Base-by-base conservation (phyloP, 2,888 invertebrate genomes). In the Agrotis exclamationis region DNA sequence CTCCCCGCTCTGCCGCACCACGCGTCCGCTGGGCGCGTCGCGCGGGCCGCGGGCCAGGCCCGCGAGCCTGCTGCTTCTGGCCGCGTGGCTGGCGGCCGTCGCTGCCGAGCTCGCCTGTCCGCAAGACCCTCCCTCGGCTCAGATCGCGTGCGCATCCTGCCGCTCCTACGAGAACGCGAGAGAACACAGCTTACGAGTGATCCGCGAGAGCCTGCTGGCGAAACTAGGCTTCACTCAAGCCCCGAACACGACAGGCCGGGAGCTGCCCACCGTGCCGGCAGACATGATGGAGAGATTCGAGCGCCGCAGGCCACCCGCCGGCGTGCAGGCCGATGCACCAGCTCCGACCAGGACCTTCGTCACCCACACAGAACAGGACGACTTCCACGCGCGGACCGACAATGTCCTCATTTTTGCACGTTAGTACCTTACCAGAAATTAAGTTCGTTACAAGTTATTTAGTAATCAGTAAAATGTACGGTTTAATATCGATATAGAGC, bases 371-470 rank as follows among this genome's bases (percentile, higher is more conserved):
- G 97, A 92, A 96, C 97, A 91, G 80, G 97, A 97, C 88, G 97
- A 97, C 91, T 97, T 97, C 94, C 97, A 97, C 88, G 97, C 97
- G 84, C 97, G 97, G 88, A 97, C 97, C 76, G 97, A 97, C 91
- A 97, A 97, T 89, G 96, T 97, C 87, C 94, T 97, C 92, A 97
- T 97, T 84, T 98, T 98, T 94, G 97, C 97, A 88, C 97, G 96
- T 97, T 96, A 96, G 97, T 96, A 96, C 92, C 86, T 68, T 56
- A 74, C 33, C n/a, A 77, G 24, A 62, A 80, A 74, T 67, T 79
- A 74, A 73, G 60, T 75, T 76, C 51, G 87, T 90, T 88, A 68
- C 56, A 62, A 68, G 54, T 75, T 76, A 80, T 63, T 78, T 74
- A 72, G 45, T 70, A 66, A 67, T 79, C 67, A 80, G 75, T 80